Base-by-base conservation (phyloP, 2,113 vertebrate genomes). In the Nothoprocta pentlandii region DNA sequence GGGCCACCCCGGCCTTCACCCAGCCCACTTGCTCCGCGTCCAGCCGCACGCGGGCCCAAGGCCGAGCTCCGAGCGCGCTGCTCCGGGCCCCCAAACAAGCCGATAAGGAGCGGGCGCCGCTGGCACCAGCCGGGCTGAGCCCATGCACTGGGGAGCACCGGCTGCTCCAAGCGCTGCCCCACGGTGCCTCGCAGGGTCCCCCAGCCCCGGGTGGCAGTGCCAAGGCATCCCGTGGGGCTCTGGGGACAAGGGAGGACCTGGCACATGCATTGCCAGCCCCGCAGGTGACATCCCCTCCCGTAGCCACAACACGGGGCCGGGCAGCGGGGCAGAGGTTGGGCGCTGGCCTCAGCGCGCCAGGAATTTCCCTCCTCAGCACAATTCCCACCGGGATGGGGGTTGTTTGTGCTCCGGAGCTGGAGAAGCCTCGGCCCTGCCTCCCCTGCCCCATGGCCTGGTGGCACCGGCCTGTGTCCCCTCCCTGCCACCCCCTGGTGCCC, bases 301-400 rank as follows among this genome's bases (percentile, higher is more conserved):
- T 11, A 93, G 83, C 71, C 86, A 44, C 89, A 77, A 28, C 76
- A 80, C 58, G 19, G 41, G n/a, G n/a, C 26, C 0, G 0, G 80
- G 71, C 71, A 78, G 44, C 66, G 80, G 93, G 89, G 61, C 84
- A 89, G 80, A 81, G 89, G 69, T 61, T 71, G 83, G 78, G 30
- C 58, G 63, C 71, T 51, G 69, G 32, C 61, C 32, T 36, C 19
- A 56, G 51, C 6, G 4, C 0, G 1, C 28, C 74, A 64, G 80
- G 93, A 93, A 94, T 95, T 77, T 75, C 91, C 46, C 23, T 0
- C 58, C 91, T 92, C 94, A 93, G 94, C 93, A 95, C 84, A 93
- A 94, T 75, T 87, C 56, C 67, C 85, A 8, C 36, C 8, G 36
- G 36, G 36, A 39, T 39, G 36, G 1, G 41, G 46, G 68, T 44